phyloP scores from a whole-genome alignment of 2,797 vertebrate species.

The Poecilia velifera region DNA sequence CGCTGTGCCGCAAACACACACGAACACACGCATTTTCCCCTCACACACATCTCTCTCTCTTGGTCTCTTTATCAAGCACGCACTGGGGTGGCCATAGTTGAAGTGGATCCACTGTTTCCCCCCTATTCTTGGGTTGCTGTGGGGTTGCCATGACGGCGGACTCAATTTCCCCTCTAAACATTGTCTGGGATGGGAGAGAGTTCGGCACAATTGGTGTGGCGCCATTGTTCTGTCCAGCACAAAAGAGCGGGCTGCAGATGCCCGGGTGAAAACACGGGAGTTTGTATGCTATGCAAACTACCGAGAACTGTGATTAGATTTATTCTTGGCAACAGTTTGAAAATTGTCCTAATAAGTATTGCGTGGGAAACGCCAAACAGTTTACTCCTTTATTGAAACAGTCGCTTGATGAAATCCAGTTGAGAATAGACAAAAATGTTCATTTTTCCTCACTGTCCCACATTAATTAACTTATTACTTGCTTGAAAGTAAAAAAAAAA shows the following conservation, averaged over 20 bases:
- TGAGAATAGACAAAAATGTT: background rate
- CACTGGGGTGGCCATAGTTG: slow-evolving; percentile 59
- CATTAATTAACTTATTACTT: background rate
- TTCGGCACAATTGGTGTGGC: slow-evolving; percentile 57
- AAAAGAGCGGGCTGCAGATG: slow-evolving; percentile 68
- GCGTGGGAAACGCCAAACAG: background rate
- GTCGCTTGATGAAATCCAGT: background rate
- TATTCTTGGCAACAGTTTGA: slow-evolving; percentile 13
- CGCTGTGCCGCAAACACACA: slow-evolving; percentile 34
- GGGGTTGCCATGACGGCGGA: slow-evolving; percentile 69
- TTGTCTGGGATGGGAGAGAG: slow-evolving; percentile 64
- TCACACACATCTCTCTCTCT: slow-evolving; percentile 16
- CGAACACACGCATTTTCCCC: slow-evolving; percentile 27
- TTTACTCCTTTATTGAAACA: background rate
- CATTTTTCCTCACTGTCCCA: background rate
- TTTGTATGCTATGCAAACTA: slow-evolving; percentile 30
- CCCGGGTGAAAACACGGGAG: slow-evolving; percentile 53
- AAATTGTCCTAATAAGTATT: background rate
- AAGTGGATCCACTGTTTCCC: slow-evolving; percentile 71
- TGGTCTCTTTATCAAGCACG: slow-evolving; percentile 28
- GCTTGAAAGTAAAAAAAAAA: background rate
- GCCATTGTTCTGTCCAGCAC: slow-evolving; percentile 68
- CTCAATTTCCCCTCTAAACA: slow-evolving; percentile 71
- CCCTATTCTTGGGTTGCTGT: slow-evolving; percentile 76
- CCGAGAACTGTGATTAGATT: slow-evolving; percentile 34